Evolutionary conservation across 2,797 vertebrate species (phyloP), one percentile per base, ranked within the genome.

Genomic region (Sciurus carolinensis): DNA sequence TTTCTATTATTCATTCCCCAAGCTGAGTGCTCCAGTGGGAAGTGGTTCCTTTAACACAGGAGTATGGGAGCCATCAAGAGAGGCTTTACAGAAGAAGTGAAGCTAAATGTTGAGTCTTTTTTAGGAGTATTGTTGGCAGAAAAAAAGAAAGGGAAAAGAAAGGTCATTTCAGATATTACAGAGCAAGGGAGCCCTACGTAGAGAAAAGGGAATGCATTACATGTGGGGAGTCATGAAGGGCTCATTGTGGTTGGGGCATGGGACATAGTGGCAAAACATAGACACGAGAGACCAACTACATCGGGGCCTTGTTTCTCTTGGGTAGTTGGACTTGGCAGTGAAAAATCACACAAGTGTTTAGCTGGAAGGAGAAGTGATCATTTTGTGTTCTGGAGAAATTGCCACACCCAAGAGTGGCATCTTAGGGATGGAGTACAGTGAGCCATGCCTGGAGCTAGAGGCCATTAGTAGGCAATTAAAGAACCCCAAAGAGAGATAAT

Each of bases 71-170:
- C 39, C 47, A 39, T 76, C 79, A 82, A 36, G 30, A 82, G 33
- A 90, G 64, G 50, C 18, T 67, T 81, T 39, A 39, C 15, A 54
- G 82, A 93, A 18, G 47, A 90, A 50, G 33, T 71, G 62, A 81
- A 86, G 52, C 36, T 57, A 85, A 91, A 90, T 59, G n/a, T 59
- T 93, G 75, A 62, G 30, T 95, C 71, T 67, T 50, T 8, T 52
- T 59, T 50, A 69, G 57, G 26, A 79, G 11, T 24, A 69, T 15
- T 50, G 5, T 39, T 91, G 72, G 47, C 52, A 76, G 87, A 47
- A 33, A 66, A 7, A 18, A 50, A 89, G 47, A 39, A 62, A 71
- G 24, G 18, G n/a, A 42, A 82, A 39, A 9, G 24, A 89, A 88
- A 71, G 44, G 13, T 42, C 66, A 73, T 69, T 77, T 17, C 28